Conservation (phyloP, 2,113 vertebrate species). For the Oryzias celebensis region DNA sequence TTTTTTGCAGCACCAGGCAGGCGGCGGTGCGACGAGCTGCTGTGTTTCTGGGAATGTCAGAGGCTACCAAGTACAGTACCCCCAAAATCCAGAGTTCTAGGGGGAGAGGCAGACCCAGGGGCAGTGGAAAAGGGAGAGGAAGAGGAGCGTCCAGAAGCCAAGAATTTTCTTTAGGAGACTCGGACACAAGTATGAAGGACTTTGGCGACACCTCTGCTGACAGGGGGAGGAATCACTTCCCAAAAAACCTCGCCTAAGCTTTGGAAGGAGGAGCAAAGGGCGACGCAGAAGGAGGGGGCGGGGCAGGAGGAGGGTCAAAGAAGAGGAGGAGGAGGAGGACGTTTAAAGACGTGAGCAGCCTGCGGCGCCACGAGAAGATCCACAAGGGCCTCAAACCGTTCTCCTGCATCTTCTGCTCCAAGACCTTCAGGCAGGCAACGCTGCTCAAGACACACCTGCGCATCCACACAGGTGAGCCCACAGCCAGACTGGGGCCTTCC, state of each 20-base stretch:
- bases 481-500: too few relatives aligned
- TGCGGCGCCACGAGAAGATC: conserved; percentile 94
- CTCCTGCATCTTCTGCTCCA: too few relatives aligned
- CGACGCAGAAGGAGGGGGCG: conserved; percentile 53
- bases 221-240: conserved; percentile 28
- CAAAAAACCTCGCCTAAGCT: conserved; percentile 44
- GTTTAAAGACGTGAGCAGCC: conserved; percentile 94
- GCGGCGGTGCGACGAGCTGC: conserved; percentile 89
- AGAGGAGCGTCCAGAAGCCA: conserved; percentile 20
- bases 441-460: too few relatives aligned
- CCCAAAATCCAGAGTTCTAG: conserved; percentile 28
- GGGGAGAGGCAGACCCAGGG: conserved; percentile 38
- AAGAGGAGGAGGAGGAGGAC: conserved; percentile 56
- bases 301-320: conserved; percentile 11
- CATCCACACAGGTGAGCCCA: too few relatives aligned
- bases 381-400: conserved; percentile 96
- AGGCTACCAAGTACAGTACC: conserved; percentile 67
- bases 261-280: conserved; percentile 38
- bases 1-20: conserved; percentile 84
- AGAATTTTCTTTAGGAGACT: conserved; percentile 31
- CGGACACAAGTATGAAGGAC: conserved; percentile 51
- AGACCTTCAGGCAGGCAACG: too few relatives aligned
- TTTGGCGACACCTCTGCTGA: conserved; percentile 60
- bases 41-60: conserved; percentile 88
- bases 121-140: conserved; percentile 42